Conservation (phyloP, 2,888 invertebrate species). For the Eristalis intricaria region DNA sequence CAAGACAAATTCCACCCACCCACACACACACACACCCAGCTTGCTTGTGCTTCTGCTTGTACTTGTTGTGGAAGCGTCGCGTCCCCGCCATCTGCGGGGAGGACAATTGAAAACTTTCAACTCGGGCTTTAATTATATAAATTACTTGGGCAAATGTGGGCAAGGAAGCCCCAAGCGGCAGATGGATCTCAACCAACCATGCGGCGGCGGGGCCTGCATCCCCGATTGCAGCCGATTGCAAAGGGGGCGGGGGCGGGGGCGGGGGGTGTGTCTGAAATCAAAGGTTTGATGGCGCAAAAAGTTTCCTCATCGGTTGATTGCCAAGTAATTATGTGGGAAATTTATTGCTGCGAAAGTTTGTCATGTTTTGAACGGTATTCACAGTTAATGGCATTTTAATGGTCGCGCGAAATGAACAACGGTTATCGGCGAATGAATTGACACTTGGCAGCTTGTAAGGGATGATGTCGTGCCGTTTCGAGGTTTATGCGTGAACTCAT, state of each 20-base stretch:
- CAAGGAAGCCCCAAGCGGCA: neutral
- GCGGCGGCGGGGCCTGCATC: constrained; percentile 11
- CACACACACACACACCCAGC: neutral
- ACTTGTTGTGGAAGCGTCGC: constrained; percentile 32
- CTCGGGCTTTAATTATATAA: constrained; percentile 63
- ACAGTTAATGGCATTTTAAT: constrained; percentile 56
- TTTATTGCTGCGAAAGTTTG: constrained; percentile 47
- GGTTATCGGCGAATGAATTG: constrained; percentile 5
- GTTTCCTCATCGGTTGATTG: constrained; percentile 58
- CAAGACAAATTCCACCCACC: constrained; percentile 26
- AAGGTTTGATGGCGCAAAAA: constrained; percentile 56
- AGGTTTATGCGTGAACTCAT: neutral
- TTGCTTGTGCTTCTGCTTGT: constrained; percentile 9
- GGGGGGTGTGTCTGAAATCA: constrained; percentile 15
- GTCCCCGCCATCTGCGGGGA: constrained; percentile 38
- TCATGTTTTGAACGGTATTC: constrained; percentile 27
- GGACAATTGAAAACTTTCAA: constrained; percentile 64
- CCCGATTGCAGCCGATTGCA: neutral
- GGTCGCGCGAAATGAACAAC: constrained; percentile 4
- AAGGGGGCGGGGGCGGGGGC: neutral
- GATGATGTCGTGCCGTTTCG: neutral
- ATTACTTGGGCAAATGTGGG: constrained; percentile 59
- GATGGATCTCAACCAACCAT: neutral
- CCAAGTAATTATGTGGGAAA: constrained; percentile 59
- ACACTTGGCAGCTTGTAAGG: constrained; percentile 15